Evolutionary conservation across 2,888 invertebrate species (phyloP), one percentile per base, ranked within the genome.

Genomic region (Melanostoma scalare): DNA sequence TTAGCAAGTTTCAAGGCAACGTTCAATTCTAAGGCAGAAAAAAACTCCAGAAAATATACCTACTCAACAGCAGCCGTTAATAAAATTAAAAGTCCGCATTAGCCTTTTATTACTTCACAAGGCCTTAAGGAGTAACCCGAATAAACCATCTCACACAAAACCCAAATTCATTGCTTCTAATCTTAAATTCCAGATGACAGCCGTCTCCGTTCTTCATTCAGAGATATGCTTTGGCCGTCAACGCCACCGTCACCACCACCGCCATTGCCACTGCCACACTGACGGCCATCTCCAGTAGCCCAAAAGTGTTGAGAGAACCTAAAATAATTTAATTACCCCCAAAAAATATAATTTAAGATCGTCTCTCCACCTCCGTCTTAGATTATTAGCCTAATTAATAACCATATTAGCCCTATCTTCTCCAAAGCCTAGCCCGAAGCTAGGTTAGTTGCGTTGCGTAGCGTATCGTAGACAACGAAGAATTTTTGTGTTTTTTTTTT

Each of bases 321-420:
- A 58, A 75, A 78, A 69, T 84, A 78, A 71, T 74, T 71, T 60
- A 78, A 84, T 78, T 84, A 84, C 74, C 46, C 63, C 53, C 20
- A 42, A 42, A 53, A 78, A 65, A 53, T 74, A 67, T 78, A 71
- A 74, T 67, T 74, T 50, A 67, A 56, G 50, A 78, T 67, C 52
- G 55, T 73, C 35, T 5, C 55, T 46, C 68, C 65, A 30, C 31
- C 58, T 50, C 52, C 44, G n/a, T 6, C 35, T 61, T 74, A 73
- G 74, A 74, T 74, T 78, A 84, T 75, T 79, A 78, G 84, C 30
- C 78, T 75, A 78, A 84, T 84, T 78, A 84, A 78, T 84, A 84
- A 69, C 52, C 74, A 55, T 84, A 74, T 71, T 71, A 74, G 71
- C 78, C 60, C 50, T 71, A 53, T 33, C 58, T 68, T 40, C 10